A percentile compares a stretch with the other conserved stretches of the same genome.
phyloP scores from a whole-genome alignment of 2,888 invertebrate species.

The Drosophila leonis region DNA sequence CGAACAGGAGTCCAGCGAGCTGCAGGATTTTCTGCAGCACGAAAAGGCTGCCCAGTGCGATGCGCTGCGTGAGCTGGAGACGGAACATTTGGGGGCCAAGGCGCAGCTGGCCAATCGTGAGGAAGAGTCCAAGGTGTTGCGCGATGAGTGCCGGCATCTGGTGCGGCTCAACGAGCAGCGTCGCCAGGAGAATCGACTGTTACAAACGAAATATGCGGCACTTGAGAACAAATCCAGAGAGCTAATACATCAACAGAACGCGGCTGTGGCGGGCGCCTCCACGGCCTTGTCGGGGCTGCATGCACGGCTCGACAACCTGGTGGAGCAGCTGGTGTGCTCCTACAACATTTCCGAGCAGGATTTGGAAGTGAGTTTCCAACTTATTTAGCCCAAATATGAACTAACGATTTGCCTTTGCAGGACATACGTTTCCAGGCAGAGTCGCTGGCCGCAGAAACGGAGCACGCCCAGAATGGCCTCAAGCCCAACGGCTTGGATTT shows the following conservation, averaged over 20 bases:
- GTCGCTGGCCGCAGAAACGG: slow-evolving; percentile 89
- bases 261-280: slow-evolving; percentile 89
- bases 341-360: slow-evolving; percentile 92
- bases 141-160: slow-evolving; percentile 92
- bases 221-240: slow-evolving; percentile 89
- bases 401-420: slow-evolving; percentile 80
- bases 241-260: slow-evolving; percentile 89
- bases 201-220: slow-evolving; percentile 88
- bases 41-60: slow-evolving; percentile 93
- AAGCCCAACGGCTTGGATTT: slow-evolving; percentile 72
- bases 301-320: slow-evolving; percentile 89
- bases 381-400: neutral
- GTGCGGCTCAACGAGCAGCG: slow-evolving; percentile 93
- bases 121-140: slow-evolving; percentile 88
- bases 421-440: slow-evolving; percentile 93
- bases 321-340: slow-evolving; percentile 90
- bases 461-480: slow-evolving; percentile 88
- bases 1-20: slow-evolving; percentile 92
- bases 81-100: slow-evolving; percentile 81
- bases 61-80: slow-evolving; percentile 91
- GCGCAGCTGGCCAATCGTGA: slow-evolving; percentile 86
- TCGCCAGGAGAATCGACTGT: slow-evolving; percentile 89
- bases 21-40: slow-evolving; percentile 94
- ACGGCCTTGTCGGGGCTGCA: slow-evolving; percentile 90
- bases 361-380: slow-evolving; percentile 87